A percentile compares a stretch with the other conserved stretches of the same genome.
These are phyloP conservation scores for Tachystola acroxantha DNA, from an alignment of 2,888 invertebrate genomes.

Conservation along the genomic window DNA sequence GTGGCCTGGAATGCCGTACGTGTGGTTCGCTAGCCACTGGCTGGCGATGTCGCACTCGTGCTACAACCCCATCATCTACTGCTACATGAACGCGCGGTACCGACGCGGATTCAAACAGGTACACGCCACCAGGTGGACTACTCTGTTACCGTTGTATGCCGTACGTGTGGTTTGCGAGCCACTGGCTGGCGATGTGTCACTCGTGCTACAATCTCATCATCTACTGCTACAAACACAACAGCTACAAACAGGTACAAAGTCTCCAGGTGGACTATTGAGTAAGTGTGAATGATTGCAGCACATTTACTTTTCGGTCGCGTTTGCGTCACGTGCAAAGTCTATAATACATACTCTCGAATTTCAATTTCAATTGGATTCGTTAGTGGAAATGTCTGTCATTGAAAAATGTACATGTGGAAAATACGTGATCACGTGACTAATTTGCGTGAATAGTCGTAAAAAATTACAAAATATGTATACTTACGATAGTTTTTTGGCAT, in stretches of 20 bases:
- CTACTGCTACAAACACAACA: conserved; percentile 91
- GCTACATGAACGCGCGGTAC: conserved; percentile 92
- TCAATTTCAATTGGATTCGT: too few species aligned
- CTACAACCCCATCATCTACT: conserved; percentile 92
- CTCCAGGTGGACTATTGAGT: too few species aligned
- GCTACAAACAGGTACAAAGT: conserved; percentile 81
- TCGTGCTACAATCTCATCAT: conserved; percentile 93
- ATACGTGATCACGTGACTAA: too few species aligned
- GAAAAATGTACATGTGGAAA: too few species aligned
- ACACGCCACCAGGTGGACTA: too few species aligned
- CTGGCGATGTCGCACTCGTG: conserved; percentile 93
- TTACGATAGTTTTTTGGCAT: too few species aligned
- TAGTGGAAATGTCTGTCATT: too few species aligned
- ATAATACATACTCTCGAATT: too few species aligned
- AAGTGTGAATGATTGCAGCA: conserved; percentile 85
- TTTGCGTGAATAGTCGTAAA: too few species aligned
- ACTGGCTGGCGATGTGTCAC: conserved; percentile 93
- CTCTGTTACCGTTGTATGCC: too few species aligned
- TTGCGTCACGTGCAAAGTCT: too few species aligned
- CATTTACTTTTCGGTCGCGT: conserved; percentile 86
- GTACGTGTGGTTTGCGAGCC: conserved; percentile 87
- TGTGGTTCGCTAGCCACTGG: conserved; percentile 90
- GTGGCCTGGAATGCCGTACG: conserved; percentile 83
- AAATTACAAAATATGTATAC: too few species aligned
- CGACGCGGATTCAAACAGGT: conserved; percentile 84